phyloP scores from a whole-genome alignment of 2,888 invertebrate species.

The Meiosimyza platycephala region DNA sequence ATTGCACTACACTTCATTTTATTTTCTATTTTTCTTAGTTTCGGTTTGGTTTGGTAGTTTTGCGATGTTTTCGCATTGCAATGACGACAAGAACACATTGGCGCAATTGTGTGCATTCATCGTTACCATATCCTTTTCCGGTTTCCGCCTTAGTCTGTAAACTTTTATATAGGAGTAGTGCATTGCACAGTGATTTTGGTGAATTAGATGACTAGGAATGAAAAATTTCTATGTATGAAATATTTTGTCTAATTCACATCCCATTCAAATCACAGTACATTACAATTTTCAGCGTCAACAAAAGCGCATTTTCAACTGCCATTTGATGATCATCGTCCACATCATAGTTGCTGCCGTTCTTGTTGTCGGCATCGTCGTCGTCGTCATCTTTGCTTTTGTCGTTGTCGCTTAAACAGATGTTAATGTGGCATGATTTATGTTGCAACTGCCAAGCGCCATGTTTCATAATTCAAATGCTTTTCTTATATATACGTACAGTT shows the following conservation, averaged over 20 bases:
- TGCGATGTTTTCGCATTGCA: too few species aligned
- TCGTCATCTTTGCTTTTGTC: not conserved
- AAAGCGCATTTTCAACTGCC: slow-evolving; percentile 22
- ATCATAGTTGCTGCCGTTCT: not conserved
- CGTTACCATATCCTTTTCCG: slow-evolving; percentile 26
- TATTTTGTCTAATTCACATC: not conserved
- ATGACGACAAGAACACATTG: not conserved
- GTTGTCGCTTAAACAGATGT: slow-evolving; percentile 43
- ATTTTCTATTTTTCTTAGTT: too few species aligned
- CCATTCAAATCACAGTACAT: not conserved
- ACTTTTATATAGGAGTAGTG: slow-evolving; percentile 15
- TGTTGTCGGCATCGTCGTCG: not conserved
- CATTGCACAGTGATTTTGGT: slow-evolving; percentile 34
- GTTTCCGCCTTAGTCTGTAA: slow-evolving; percentile 12
- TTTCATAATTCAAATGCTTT: too few species aligned
- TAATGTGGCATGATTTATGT: slow-evolving; percentile 47
- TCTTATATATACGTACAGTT: too few species aligned
- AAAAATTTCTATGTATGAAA: too few species aligned
- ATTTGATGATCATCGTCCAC: slow-evolving; percentile 38
- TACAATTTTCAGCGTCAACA: not conserved
- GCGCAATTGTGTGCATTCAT: slow-evolving; percentile 16
- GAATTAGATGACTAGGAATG: too few species aligned
- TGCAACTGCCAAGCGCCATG: slow-evolving; percentile 1
- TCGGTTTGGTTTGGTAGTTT: too few species aligned
- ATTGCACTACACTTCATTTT: slow-evolving; percentile 45